Percentiles rank a stretch among this genome's conserved stretches.
Evolutionary conservation across 2,888 invertebrate genomes (phyloP).

Genomic region (Nebria brevicollis): DNA sequence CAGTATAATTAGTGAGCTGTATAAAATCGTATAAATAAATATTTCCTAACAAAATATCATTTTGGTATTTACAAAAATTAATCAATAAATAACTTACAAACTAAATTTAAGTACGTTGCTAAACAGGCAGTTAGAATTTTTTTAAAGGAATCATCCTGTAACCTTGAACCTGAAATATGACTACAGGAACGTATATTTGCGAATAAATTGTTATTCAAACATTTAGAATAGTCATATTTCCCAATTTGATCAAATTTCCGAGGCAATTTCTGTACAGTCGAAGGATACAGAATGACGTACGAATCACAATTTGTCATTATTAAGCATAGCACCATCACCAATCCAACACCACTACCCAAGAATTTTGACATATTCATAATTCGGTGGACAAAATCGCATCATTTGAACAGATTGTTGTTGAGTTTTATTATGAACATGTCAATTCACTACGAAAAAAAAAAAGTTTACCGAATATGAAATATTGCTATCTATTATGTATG

Average conservation of each 20-base stretch:
- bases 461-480: slow-evolving; percentile 28
- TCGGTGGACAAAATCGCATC: slow-evolving; percentile 24
- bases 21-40: slow-evolving; percentile 41
- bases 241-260: slow-evolving; percentile 8
- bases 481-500: background rate
- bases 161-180: background rate
- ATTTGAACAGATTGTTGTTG: slow-evolving; percentile 15
- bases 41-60: slow-evolving; percentile 26
- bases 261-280: slow-evolving; percentile 19
- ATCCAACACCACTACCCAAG: slow-evolving; percentile 44
- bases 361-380: slow-evolving; percentile 41
- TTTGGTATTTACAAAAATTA: slow-evolving; percentile 27
- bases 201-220: background rate
- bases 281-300: slow-evolving; percentile 22
- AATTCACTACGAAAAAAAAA: slow-evolving; percentile 31
- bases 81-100: slow-evolving; percentile 29
- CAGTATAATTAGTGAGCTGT: slow-evolving; percentile 25
- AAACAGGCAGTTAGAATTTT: slow-evolving; percentile 18
- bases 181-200: slow-evolving; percentile 14
- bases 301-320: slow-evolving; percentile 34
- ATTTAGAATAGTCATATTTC: slow-evolving; percentile 16
- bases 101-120: slow-evolving; percentile 12
- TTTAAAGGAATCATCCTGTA: slow-evolving; percentile 2
- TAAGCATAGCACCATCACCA: slow-evolving; percentile 39
- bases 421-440: slow-evolving; percentile 40